Percentiles rank a stretch among this genome's conserved stretches.
Evolutionary conservation across 2,888 invertebrate genomes (phyloP).

Genomic region (Dolichopus griseipennis): DNA sequence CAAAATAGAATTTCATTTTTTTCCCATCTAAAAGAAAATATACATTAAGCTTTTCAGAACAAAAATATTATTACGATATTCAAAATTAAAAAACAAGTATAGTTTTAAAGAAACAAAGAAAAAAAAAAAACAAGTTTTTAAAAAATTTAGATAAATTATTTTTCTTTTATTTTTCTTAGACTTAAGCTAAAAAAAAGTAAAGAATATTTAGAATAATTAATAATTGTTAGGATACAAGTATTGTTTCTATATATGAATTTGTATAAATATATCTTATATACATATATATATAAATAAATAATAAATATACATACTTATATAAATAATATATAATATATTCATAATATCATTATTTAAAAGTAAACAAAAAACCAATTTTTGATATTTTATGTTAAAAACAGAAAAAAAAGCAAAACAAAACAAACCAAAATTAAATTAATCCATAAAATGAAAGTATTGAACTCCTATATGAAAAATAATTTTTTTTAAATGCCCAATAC

Average conservation of each 20-base stretch:
- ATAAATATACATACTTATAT: no score
- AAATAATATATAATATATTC: not conserved
- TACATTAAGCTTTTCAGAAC: not conserved
- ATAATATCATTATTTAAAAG: not conserved
- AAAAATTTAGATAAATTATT: slow-evolving; percentile 3
- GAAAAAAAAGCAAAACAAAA: not conserved
- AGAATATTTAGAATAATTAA: slow-evolving; percentile 4
- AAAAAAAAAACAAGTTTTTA: not conserved
- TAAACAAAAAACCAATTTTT: not conserved
- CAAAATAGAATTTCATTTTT: not conserved
- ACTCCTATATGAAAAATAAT: not conserved
- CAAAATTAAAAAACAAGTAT: not conserved
- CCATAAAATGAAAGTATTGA: not conserved
- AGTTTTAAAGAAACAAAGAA: not conserved
- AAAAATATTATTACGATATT: not conserved
- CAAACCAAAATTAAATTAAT: not conserved
- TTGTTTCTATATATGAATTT: not conserved
- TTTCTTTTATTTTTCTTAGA: not conserved
- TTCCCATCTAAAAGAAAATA: not conserved
- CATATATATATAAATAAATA: not conserved
- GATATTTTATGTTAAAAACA: not conserved
- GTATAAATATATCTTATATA: not conserved
- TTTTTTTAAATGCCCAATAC: not conserved
- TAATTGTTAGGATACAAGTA: not conserved
- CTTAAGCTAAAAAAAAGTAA: not conserved